A percentile compares a stretch with the other conserved stretches of the same genome.
These are phyloP conservation scores for Brachionus koreanus DNA, from an alignment of 1,140 invertebrate genomes.

Conservation along the genomic window DNA sequence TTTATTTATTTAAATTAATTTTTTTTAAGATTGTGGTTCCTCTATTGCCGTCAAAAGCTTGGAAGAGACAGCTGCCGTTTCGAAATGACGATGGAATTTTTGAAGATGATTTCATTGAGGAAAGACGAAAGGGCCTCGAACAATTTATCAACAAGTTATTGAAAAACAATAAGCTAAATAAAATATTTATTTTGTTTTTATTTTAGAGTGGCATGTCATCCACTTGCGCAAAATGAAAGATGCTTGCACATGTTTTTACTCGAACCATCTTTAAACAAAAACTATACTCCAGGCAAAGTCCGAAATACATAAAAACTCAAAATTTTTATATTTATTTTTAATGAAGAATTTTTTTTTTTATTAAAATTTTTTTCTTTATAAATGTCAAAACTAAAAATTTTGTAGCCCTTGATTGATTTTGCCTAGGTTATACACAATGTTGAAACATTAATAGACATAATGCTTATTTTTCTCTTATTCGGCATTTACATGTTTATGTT, in stretches of 20 bases:
- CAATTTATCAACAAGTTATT: slow-evolving; percentile 86
- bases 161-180: neutral
- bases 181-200: neutral
- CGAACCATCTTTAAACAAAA: slow-evolving; percentile 85
- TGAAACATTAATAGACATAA: neutral
- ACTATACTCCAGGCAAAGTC: slow-evolving; percentile 99
- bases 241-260: slow-evolving; percentile 99
- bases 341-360: neutral
- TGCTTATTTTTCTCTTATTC: neutral
- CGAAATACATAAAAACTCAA: slow-evolving; percentile 56
- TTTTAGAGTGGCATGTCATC: slow-evolving; percentile 92
- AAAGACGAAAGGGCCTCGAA: slow-evolving; percentile 93
- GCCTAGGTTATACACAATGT: neutral
- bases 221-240: slow-evolving; percentile 97
- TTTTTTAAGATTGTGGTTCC: slow-evolving; percentile 87
- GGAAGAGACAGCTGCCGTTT: slow-evolving; percentile 96
- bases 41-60: slow-evolving; percentile 90
- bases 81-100: slow-evolving; percentile 97
- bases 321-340: neutral
- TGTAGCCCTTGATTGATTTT: neutral
- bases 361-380: neutral
- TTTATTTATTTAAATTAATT: neutral
- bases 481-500: neutral
- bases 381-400: neutral
- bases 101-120: slow-evolving; percentile 99